These are phyloP conservation scores for Toxotes lorentzi DNA, from an alignment of 2,797 vertebrate species.

Conservation along the genomic window DNA sequence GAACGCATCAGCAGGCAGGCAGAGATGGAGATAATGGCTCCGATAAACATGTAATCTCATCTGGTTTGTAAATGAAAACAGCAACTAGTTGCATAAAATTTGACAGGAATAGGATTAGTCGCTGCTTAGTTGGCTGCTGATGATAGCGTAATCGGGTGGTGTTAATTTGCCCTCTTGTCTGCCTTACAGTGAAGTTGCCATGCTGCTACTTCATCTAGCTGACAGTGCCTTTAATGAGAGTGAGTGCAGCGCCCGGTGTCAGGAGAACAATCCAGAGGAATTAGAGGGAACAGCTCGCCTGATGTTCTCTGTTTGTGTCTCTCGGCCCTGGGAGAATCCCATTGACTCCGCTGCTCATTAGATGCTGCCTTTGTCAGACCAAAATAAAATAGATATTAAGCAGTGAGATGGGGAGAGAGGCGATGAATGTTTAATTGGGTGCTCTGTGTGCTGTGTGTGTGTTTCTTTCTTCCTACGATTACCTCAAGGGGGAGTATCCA, in stretches of 20 bases:
- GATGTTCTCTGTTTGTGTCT: slow-evolving; percentile 76
- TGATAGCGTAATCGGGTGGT: slow-evolving; percentile 33
- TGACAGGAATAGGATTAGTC: slow-evolving; percentile 51
- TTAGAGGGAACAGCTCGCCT: slow-evolving; percentile 71
- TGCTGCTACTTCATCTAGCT: slow-evolving; percentile 66
- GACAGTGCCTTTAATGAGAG: slow-evolving; percentile 76
- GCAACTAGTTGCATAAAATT: slow-evolving; percentile 57
- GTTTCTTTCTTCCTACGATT: slow-evolving; percentile 50
- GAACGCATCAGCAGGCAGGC: slow-evolving; percentile 52
- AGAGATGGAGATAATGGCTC: slow-evolving; percentile 36
- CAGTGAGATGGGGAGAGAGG: slow-evolving; percentile 70
- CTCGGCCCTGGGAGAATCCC: slow-evolving; percentile 73
- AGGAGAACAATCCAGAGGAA: slow-evolving; percentile 77
- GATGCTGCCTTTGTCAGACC: slow-evolving; percentile 75
- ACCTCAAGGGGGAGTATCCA: slow-evolving; percentile 52
- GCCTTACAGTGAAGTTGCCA: slow-evolving; percentile 56
- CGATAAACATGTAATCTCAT: slow-evolving; percentile 46
- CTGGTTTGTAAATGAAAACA: slow-evolving; percentile 51
- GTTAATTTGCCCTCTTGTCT: slow-evolving; percentile 61
- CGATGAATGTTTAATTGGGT: slow-evolving; percentile 83
- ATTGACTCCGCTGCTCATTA: slow-evolving; percentile 81
- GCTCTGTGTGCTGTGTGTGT: slow-evolving; percentile 62
- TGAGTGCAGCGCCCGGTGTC: slow-evolving; percentile 66
- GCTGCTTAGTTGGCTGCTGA: slow-evolving; percentile 58
- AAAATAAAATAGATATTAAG: slow-evolving; percentile 83